phyloP scores from a whole-genome alignment of 2,888 invertebrate species.

The Fragum whitleyi region DNA sequence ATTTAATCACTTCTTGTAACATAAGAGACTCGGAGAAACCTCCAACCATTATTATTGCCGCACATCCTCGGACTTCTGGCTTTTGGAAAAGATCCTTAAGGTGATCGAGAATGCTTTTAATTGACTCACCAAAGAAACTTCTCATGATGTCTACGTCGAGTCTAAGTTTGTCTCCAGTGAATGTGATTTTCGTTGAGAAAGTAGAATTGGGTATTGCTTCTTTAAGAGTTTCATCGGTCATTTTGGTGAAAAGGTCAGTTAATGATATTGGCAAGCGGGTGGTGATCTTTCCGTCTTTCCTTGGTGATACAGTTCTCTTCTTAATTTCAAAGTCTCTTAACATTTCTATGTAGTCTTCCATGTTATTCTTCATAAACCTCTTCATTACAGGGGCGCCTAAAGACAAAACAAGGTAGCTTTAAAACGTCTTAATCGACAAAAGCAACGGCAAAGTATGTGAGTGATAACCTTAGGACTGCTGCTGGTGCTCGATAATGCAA shows the following conservation, averaged over 20 bases:
- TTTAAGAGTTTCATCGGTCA: constrained; percentile 3
- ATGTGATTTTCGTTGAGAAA: constrained; percentile 26
- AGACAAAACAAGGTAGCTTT: background rate
- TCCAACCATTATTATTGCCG: constrained; percentile 66
- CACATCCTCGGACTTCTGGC: constrained; percentile 34
- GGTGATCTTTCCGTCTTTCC: constrained; percentile 31
- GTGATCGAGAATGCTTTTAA: constrained; percentile 46
- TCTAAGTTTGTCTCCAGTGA: constrained; percentile 59
- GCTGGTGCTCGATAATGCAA: too few species aligned
- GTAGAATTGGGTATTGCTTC: background rate
- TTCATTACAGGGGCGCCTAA: constrained; percentile 44
- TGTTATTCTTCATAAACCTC: constrained; percentile 38
- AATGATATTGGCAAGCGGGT: background rate
- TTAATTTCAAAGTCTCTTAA: constrained; percentile 54
- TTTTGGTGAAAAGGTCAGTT: background rate
- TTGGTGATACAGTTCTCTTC: constrained; percentile 42
- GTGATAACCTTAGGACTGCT: too few species aligned
- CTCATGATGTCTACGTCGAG: constrained; percentile 54
- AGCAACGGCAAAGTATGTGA: too few species aligned
- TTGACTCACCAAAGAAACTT: constrained; percentile 50
- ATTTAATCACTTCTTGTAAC: constrained; percentile 46
- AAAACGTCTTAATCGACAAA: background rate
- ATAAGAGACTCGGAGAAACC: constrained; percentile 66
- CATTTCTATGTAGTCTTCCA: constrained; percentile 52
- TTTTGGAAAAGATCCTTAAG: constrained; percentile 47